Evolutionary conservation across 2,888 invertebrate species (phyloP).

Genomic region (Lottia gigantea): DNA sequence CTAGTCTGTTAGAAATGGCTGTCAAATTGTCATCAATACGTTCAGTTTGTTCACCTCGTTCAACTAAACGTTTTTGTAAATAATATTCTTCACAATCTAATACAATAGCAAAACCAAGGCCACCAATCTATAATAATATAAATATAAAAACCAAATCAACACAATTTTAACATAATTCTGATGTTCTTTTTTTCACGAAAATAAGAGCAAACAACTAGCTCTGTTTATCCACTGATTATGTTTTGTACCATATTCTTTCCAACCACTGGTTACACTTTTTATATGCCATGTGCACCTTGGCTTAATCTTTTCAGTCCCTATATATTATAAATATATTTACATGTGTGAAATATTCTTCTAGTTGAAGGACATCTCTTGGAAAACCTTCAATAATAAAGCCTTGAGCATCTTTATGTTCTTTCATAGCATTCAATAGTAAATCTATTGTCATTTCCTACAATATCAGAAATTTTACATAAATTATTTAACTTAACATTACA

Average conservation of each 20-base stretch:
- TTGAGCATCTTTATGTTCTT: slow-evolving; percentile 46
- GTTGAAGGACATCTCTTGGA: slow-evolving; percentile 50
- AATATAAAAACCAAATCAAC: no score
- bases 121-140: slow-evolving; percentile 57
- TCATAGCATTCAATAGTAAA: slow-evolving; percentile 56
- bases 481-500: no score
- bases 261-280: no score
- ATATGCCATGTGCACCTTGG: no score
- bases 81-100: slow-evolving; percentile 63
- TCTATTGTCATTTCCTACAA: slow-evolving; percentile 67
- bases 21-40: slow-evolving; percentile 56
- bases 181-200: no score
- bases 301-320: no score
- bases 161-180: no score
- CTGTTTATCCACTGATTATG: no score
- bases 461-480: neutral
- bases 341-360: slow-evolving; percentile 56
- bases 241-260: no score
- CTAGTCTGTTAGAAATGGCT: slow-evolving; percentile 53
- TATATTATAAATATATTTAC: slow-evolving; percentile 36
- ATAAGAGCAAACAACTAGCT: no score
- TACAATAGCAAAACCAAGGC: slow-evolving; percentile 54
- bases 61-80: slow-evolving; percentile 50
- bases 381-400: slow-evolving; percentile 56
- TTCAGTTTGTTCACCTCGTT: slow-evolving; percentile 43